Evolutionary conservation across 2,888 invertebrate genomes (phyloP), one percentile per base, ranked within the genome.

Genomic region (Hemicrepidius hirtus): DNA sequence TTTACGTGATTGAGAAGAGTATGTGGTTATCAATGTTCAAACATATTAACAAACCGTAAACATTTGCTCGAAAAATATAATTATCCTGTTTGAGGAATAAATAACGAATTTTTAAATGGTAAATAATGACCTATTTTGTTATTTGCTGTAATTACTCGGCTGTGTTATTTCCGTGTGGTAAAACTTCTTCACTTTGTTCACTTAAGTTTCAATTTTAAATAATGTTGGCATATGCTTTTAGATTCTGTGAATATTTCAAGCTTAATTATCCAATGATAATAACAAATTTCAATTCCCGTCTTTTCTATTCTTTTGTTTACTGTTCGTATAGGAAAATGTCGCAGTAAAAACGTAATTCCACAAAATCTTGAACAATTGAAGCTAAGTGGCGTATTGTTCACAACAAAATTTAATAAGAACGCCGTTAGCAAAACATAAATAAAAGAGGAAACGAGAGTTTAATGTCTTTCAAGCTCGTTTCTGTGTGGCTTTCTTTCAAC

Each of bases 181-280:
- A 24, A 24, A n/a, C n/a, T n/a, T n/a, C n/a, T n/a, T n/a, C n/a
- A n/a, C n/a, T n/a, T n/a, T n/a, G n/a, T n/a, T n/a, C n/a, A n/a
- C n/a, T n/a, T n/a, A n/a, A n/a, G n/a, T n/a, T n/a, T n/a, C n/a
- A n/a, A n/a, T n/a, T n/a, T n/a, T n/a, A n/a, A n/a, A n/a, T n/a
- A n/a, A n/a, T n/a, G n/a, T n/a, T n/a, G n/a, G 44, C 18, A 9
- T 6, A 20, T 10, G 20, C 16, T 18, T 46, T 46, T 1, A 10
- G 16, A 46, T 20, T 50, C 12, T 50, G 21, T 6, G 21, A 28
- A 28, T 28, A 53, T 53, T 6, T 9, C 21, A 13, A 28, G 53
- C 53, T 24, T 53, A 24, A 53, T 53, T 53, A 53, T 53, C 53
- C 53, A n/a, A 53, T 32, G 53, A 53, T 53, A 53, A 53, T 53